Evolutionary conservation across 2,888 invertebrate genomes (phyloP), one percentile per base, ranked within the genome.

Genomic region (Tuberolachnus salignus): DNA sequence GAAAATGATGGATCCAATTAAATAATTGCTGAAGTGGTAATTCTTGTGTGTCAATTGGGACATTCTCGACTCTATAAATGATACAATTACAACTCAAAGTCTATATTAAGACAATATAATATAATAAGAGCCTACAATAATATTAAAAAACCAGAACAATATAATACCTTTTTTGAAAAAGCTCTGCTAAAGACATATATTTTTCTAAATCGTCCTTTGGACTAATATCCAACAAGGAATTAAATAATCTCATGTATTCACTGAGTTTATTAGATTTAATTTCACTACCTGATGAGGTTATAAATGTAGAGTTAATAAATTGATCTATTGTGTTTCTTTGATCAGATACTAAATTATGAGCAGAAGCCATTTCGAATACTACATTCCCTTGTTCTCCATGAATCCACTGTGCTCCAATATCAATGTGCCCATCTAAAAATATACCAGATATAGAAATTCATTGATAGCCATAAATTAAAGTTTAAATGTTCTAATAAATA

Each of bases 321-420:
- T 78, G 59, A 21, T 69, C 16, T 14, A 78, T 78, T 16, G 78
- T 78, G 59, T 63, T 66, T 51, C 51, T 67, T 16, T 3, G 21
- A 70, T 80, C 70, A 53, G 61, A 61, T 16, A 81, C 19, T 74
- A 82, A 72, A 81, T 81, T 66, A 61, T 67, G 74, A 66, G 53
- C 66, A 21, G 81, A 55, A 4, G 82, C 83, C 67, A 89, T 84
- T 59, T 89, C 86, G 83, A 87, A 90, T 0, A 91, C 88, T 34
- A 88, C 83, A 85, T 92, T 90, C 66, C 87, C 87, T 84, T 88
- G 86, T 84, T 92, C 90, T 0, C 93, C 92, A 82, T 92, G 92
- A 80, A 92, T 91, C 93, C 93, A 94, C 82, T 93, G 92, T 64
- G 92, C 93, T 0, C 93, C 93, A 70, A 92, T 83, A 84, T 94